phyloP scores from a whole-genome alignment of 2,888 invertebrate genomes.

The Argyresthia goedartella region DNA sequence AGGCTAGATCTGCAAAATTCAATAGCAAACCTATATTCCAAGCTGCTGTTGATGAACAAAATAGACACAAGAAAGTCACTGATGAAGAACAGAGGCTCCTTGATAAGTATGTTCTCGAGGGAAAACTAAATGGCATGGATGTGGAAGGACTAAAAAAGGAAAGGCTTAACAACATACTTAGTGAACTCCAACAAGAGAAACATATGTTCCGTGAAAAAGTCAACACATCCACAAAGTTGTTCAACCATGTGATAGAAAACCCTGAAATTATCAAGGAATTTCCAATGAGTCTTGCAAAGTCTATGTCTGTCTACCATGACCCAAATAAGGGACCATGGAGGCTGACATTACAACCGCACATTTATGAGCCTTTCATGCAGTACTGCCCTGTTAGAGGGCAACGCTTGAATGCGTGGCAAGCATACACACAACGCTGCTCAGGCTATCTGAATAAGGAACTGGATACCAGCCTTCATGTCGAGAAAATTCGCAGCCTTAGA shows the following conservation, averaged over 20 bases:
- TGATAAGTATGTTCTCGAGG: conserved; percentile 85
- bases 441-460: conserved; percentile 72
- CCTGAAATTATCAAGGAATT: conserved; percentile 77
- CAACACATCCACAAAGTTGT: conserved; percentile 74
- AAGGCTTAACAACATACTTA: conserved; percentile 52
- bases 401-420: conserved; percentile 90
- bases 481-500: conserved; percentile 80
- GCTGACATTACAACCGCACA: conserved; percentile 79
- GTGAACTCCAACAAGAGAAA: conserved; percentile 68
- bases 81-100: conserved; percentile 79
- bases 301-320: conserved; percentile 73
- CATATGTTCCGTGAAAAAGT: conserved; percentile 77
- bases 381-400: conserved; percentile 84
- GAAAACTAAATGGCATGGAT: conserved; percentile 85
- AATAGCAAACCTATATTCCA: conserved; percentile 78
- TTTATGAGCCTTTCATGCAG: conserved; percentile 83
- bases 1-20: conserved; percentile 81
- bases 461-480: conserved; percentile 80
- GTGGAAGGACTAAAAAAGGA: conserved; percentile 67
- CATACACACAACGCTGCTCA: conserved; percentile 79
- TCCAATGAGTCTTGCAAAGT: conserved; percentile 76
- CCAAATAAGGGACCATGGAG: conserved; percentile 87
- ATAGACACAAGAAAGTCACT: conserved; percentile 50
- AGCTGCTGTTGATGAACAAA: conserved; percentile 72
- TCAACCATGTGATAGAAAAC: conserved; percentile 77